Base-by-base conservation (phyloP, 2,888 invertebrate species). In the Epicampocera succincta region DNA sequence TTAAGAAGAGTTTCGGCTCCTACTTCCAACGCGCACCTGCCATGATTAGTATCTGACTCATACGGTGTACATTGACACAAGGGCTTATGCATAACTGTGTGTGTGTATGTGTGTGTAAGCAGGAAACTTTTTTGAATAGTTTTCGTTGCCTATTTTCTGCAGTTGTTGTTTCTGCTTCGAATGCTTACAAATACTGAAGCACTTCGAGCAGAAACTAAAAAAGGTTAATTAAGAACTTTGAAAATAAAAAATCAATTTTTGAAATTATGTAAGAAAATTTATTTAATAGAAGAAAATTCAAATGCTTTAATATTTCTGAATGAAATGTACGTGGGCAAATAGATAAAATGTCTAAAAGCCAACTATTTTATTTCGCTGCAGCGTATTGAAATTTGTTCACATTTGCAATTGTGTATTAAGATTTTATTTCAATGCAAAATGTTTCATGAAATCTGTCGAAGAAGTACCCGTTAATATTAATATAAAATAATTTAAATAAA, bases 81-180 rank as follows among this genome's bases (percentile, higher is more conserved):
- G 12, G 2, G 9, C 2, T n/a, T 38, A 12, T 44, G 9, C 9
- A 3, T 33, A 9, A 2, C 2, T n/a, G 29, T 40, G 3, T 25
- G 4, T 60, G 48, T 8, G 13, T 29, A n/a, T 44, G 44, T 44
- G 11, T 19, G 33, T 33, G 48, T 48, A 3, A 40, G 48, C 11
- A 8, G 19, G 0, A 54, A 56, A 8, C 15, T 52, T 61, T 52
- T 50, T 61, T 19, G 6, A 3, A 15, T 9, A 6, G 9, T 42
- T 60, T 60, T 46, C 25, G 38, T 46, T 48, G 48, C 60, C 48
- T 40, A 71, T 40, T 60, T 60, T 15, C 19, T 19, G 56, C 56
- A 56, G 71, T 72, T 42, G 60, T 29, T 61, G 50, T 61, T 72
- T 25, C 42, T 58, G 56, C n/a, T 33, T 44, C 12, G 13, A 69